These are phyloP conservation scores for Palloptera scutellata DNA, from an alignment of 2,888 invertebrate genomes.

Conservation along the genomic window DNA sequence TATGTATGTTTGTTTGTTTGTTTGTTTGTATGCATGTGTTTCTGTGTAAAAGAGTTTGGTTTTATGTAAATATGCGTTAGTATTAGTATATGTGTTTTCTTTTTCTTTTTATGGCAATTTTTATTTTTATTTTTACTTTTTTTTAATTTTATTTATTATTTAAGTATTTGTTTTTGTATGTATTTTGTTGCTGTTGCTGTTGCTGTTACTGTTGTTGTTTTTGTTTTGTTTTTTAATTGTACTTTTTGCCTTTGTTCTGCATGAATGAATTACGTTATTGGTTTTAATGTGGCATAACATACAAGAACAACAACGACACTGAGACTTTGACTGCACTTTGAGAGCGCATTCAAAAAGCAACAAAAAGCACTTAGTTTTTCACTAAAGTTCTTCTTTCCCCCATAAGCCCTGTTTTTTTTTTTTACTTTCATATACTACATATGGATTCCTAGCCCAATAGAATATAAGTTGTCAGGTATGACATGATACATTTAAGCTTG, in stretches of 20 bases:
- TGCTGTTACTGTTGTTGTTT: constrained; percentile 11
- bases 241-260: constrained; percentile 19
- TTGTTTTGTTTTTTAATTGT: constrained; percentile 7
- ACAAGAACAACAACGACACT: neutral
- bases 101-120: neutral
- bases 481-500: too few species aligned
- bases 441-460: too few species aligned
- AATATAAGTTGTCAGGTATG: too few species aligned
- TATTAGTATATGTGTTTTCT: neutral
- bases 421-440: too few species aligned
- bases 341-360: neutral
- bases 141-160: constrained; percentile 9
- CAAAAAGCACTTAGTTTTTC: too few species aligned
- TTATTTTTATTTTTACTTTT: constrained; percentile 16
- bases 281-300: constrained; percentile 14
- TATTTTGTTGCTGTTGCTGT: constrained; percentile 11
- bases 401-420: too few species aligned
- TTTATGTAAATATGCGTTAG: neutral
- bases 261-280: constrained; percentile 27
- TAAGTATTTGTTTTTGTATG: constrained; percentile 11
- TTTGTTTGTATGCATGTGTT: neutral
- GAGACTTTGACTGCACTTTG: neutral
- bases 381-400: too few species aligned
- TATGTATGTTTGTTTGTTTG: neutral
- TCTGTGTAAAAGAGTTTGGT: neutral